These are phyloP conservation scores for Morpho achilles DNA, from an alignment of 2,888 invertebrate genomes.

Conservation along the genomic window DNA sequence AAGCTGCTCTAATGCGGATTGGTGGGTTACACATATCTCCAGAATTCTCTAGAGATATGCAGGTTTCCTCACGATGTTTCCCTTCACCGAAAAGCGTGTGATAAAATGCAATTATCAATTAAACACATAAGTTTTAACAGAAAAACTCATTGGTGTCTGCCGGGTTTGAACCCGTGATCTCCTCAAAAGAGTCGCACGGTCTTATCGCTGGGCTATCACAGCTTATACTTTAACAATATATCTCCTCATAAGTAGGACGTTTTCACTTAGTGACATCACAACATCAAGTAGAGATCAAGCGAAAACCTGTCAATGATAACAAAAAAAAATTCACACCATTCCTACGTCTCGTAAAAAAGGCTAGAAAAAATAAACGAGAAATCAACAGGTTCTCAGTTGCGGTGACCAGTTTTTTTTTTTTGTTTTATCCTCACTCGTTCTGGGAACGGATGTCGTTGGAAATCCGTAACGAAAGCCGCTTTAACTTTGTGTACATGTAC, in stretches of 20 bases:
- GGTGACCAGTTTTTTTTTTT: conserved; percentile 31
- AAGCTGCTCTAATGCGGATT: too few species aligned
- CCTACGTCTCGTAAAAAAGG: conserved; percentile 9
- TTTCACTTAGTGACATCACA: neutral
- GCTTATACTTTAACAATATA: neutral
- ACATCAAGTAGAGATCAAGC: neutral
- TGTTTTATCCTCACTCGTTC: conserved; percentile 56
- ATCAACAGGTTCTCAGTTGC: conserved; percentile 24
- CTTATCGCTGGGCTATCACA: too few species aligned
- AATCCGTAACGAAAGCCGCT: conserved; percentile 44
- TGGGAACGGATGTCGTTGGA: conserved; percentile 69
- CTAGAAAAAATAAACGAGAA: conserved; percentile 11
- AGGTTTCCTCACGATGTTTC: too few species aligned
- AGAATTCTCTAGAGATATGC: too few species aligned
- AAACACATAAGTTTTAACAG: too few species aligned
- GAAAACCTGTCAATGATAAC: neutral
- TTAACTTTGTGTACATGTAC: neutral
- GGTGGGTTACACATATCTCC: too few species aligned
- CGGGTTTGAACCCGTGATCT: too few species aligned
- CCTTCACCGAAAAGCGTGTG: too few species aligned
- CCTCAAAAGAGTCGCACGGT: too few species aligned
- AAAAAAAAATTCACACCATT: conserved; percentile 1
- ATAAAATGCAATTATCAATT: too few species aligned
- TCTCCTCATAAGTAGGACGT: neutral
- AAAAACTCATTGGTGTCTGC: too few species aligned